A percentile compares a stretch with the other conserved stretches of the same genome.
Conservation (phyloP, 2,888 invertebrate species). For the Clunio marinus region DNA sequence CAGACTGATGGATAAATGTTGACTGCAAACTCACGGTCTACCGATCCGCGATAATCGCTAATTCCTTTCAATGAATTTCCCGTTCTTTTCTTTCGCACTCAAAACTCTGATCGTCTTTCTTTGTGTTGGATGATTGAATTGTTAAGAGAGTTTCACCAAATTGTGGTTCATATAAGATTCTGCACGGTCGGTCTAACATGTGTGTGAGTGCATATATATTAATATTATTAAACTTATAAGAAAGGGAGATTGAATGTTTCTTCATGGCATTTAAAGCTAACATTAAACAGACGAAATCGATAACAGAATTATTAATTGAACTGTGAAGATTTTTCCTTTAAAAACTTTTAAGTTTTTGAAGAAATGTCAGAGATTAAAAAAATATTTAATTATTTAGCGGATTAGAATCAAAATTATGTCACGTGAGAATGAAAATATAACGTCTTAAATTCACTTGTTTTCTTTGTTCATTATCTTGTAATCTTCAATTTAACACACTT, state of each 20-base stretch:
- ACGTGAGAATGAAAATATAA: too few relatives aligned
- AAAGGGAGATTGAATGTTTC: not conserved
- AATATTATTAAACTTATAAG: not conserved
- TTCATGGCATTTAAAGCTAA: not conserved
- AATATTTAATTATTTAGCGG: too few relatives aligned
- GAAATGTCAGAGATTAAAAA: too few relatives aligned
- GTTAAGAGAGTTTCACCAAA: constrained; percentile 5
- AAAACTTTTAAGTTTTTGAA: too few relatives aligned
- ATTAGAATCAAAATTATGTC: too few relatives aligned
- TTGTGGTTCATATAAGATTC: constrained; percentile 8
- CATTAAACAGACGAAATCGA: constrained; percentile 1
- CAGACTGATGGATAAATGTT: not conserved
- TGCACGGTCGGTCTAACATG: too few relatives aligned
- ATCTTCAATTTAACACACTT: too few relatives aligned
- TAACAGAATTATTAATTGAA: not conserved
- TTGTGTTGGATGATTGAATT: not conserved
- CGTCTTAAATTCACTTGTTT: too few relatives aligned
- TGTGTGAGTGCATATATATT: too few relatives aligned
- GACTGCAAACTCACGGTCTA: not conserved
- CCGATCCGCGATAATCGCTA: not conserved
- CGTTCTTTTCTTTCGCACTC: constrained; percentile 16
- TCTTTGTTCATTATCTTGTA: too few relatives aligned
- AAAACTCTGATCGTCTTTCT: not conserved
- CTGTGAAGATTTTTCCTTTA: too few relatives aligned
- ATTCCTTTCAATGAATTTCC: not conserved